phyloP scores from a whole-genome alignment of 2,113 vertebrate species.

The Girardinichthys multiradiatus region DNA sequence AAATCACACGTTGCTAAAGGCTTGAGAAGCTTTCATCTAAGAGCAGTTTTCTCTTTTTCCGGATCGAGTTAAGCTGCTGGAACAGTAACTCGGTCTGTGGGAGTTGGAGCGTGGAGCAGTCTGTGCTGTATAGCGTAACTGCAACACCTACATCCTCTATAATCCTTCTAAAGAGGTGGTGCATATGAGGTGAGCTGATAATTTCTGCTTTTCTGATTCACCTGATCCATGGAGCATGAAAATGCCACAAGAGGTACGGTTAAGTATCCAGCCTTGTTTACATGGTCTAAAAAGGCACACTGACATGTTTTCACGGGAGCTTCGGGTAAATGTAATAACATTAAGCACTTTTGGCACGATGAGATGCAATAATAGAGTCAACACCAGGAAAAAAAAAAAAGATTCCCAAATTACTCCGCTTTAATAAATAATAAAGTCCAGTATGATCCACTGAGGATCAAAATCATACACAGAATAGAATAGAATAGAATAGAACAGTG shows the following conservation, averaged over 20 bases:
- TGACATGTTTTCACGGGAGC: slow-evolving; percentile 33
- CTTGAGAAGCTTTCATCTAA: slow-evolving; percentile 27
- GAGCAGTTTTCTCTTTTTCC: slow-evolving; percentile 63
- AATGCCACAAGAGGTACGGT: slow-evolving; percentile 38
- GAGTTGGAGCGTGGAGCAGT: slow-evolving; percentile 66
- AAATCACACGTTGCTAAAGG: slow-evolving; percentile 33
- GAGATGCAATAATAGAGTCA: not conserved
- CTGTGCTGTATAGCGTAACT: slow-evolving; percentile 34
- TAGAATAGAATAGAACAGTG: too few species aligned
- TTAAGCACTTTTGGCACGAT: not conserved
- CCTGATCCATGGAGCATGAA: not conserved
- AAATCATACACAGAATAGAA: too few species aligned
- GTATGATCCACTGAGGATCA: too few species aligned
- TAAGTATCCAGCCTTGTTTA: slow-evolving; percentile 50
- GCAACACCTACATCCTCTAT: slow-evolving; percentile 55
- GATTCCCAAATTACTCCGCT: not conserved
- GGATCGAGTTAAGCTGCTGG: slow-evolving; percentile 28
- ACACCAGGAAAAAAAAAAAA: not conserved
- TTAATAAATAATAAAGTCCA: not conserved
- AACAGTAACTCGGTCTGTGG: slow-evolving; percentile 58
- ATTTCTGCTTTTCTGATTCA: slow-evolving; percentile 46
- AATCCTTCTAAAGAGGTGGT: slow-evolving; percentile 50
- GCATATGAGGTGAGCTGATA: slow-evolving; percentile 42
- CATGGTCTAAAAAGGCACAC: slow-evolving; percentile 44
- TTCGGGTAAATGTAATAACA: slow-evolving; percentile 21